A percentile compares a stretch with the other conserved stretches of the same genome.
Evolutionary conservation across 2,888 invertebrate species (phyloP).

Genomic region (Sipunculus nudus): DNA sequence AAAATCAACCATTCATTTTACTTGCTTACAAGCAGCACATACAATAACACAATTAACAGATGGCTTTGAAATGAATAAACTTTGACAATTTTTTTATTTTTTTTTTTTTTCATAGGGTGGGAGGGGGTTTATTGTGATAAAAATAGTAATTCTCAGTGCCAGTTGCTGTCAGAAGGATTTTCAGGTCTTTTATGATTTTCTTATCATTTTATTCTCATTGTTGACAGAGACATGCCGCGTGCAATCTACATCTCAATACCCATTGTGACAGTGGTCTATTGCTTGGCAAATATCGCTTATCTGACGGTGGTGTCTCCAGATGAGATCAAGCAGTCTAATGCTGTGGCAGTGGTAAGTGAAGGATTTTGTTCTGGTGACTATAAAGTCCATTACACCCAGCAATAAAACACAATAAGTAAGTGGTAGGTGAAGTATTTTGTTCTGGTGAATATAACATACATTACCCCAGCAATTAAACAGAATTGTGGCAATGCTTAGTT

Average conservation of each 20-base stretch:
- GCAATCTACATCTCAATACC: slow-evolving; percentile 95
- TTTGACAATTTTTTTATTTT: too few relatives aligned
- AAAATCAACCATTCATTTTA: too few relatives aligned
- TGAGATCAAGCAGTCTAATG: slow-evolving; percentile 83
- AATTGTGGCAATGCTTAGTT: too few relatives aligned
- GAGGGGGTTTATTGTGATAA: too few relatives aligned
- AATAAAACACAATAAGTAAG: neutral
- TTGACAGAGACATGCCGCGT: slow-evolving; percentile 83
- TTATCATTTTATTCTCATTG: slow-evolving; percentile 1
- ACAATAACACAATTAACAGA: too few relatives aligned
- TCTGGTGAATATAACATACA: too few relatives aligned
- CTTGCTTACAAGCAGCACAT: too few relatives aligned
- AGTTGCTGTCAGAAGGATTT: neutral
- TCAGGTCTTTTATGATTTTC: neutral
- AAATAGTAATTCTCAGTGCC: neutral
- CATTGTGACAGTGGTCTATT: slow-evolving; percentile 87
- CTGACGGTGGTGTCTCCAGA: slow-evolving; percentile 84
- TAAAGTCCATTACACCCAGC: neutral
- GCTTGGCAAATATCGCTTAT: slow-evolving; percentile 89
- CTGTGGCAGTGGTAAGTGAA: slow-evolving; percentile 83
- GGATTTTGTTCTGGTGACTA: too few relatives aligned
- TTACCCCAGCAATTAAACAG: too few relatives aligned
- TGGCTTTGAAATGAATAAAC: too few relatives aligned
- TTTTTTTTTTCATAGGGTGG: too few relatives aligned
- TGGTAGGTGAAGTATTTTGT: too few relatives aligned